Evolutionary conservation across 1,140 invertebrate genomes (phyloP).

Genomic region (Triops longicaudatus): DNA sequence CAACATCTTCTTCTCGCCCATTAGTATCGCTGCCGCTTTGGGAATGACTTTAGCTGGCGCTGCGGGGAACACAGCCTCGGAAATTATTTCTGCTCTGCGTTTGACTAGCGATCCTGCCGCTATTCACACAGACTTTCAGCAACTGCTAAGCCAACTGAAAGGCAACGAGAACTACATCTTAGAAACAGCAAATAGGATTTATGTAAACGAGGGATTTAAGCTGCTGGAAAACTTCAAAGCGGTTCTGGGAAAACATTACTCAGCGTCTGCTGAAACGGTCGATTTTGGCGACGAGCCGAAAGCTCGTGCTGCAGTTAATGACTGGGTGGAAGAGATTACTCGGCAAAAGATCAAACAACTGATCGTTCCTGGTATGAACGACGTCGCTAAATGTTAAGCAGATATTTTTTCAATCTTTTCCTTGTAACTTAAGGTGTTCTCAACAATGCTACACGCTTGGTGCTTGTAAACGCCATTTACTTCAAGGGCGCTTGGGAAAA

Average conservation of each 20-base stretch:
- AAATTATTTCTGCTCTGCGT: background rate
- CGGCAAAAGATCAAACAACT: constrained; percentile 60
- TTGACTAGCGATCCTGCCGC: background rate
- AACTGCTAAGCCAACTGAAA: background rate
- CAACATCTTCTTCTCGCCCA: constrained; percentile 58
- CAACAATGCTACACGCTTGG: constrained; percentile 47
- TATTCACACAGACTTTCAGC: background rate
- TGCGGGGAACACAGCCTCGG: background rate
- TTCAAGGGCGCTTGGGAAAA: constrained; percentile 73
- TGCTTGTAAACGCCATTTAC: constrained; percentile 74
- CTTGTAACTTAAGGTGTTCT: constrained; percentile 36
- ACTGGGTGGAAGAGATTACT: constrained; percentile 62
- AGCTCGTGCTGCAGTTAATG: constrained; percentile 50
- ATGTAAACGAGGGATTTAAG: constrained; percentile 43
- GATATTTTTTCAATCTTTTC: background rate
- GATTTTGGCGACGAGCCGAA: constrained; percentile 43
- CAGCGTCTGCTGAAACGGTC: constrained; percentile 45
- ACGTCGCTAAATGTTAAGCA: background rate
- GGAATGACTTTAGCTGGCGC: too few species aligned
- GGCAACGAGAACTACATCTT: constrained; percentile 37
- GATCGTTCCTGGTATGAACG: constrained; percentile 46
- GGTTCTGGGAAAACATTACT: constrained; percentile 43
- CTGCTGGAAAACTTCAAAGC: constrained; percentile 44
- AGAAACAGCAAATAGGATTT: constrained; percentile 55
- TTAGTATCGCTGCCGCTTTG: background rate